phyloP scores from a whole-genome alignment of 2,888 invertebrate genomes.

The Cantharis nigra region DNA sequence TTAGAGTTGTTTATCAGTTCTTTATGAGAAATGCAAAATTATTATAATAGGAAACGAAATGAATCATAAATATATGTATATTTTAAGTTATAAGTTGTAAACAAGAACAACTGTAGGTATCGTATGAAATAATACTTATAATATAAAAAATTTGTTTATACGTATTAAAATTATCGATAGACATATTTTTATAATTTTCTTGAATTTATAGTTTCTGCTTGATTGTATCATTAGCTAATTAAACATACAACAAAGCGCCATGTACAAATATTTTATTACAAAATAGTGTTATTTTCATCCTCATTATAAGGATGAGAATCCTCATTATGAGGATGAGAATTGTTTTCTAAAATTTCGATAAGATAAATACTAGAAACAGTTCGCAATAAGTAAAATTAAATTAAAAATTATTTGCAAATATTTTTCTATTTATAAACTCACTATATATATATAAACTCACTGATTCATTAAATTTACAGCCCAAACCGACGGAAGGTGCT shows the following conservation, averaged over 20 bases:
- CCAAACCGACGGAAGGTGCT: too few relatives aligned
- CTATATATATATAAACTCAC: too few relatives aligned
- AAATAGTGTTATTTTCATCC: not conserved
- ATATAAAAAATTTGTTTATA: not conserved
- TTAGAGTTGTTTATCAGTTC: not conserved
- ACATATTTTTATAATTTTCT: not conserved
- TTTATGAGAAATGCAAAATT: not conserved
- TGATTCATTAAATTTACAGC: too few relatives aligned
- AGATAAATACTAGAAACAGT: not conserved
- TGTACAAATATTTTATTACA: not conserved
- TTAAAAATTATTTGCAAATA: too few relatives aligned
- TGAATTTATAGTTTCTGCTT: not conserved
- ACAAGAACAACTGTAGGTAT: not conserved
- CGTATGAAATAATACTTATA: too few relatives aligned
- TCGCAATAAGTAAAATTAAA: not conserved
- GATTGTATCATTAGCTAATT: not conserved
- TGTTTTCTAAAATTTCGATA: not conserved
- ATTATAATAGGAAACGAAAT: not conserved
- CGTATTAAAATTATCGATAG: not conserved
- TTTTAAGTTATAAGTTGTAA: not conserved
- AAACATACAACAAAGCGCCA: not conserved
- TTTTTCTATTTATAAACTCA: too few relatives aligned
- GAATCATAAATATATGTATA: not conserved
- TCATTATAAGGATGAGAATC: not conserved
- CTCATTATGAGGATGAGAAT: not conserved